Evolutionary conservation across 1,140 invertebrate genomes (phyloP), one percentile per base, ranked within the genome.

Genomic region (Trichogramma pretiosum): DNA sequence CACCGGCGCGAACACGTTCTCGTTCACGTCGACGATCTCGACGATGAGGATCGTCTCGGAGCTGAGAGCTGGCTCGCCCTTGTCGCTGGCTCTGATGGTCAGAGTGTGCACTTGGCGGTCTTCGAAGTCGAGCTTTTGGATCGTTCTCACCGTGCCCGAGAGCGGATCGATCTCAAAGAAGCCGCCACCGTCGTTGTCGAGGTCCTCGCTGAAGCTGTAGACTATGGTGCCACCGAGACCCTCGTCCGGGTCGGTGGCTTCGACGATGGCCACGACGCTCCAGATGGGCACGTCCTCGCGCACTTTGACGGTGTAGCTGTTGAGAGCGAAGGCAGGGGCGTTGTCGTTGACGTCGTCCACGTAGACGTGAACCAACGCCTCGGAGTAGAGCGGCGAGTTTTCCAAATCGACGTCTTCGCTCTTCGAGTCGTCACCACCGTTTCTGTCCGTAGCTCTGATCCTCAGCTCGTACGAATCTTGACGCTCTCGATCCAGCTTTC

Each of bases 301-400:
- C 1, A 93, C 81, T 62, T 90, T 88, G 3, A 92, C 86, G 3
- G 76, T 78, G 61, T 91, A 91, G 30, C 76, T 79, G 13, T 77
- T 56, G 3, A 87, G 66, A 16, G 80, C 79, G 56, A 96, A 97
- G 26, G 71, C 76, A 0, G 93, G 93, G 1, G 85, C 76, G 60
- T 93, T 92, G 67, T 97, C 93, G 62, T 97, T 97, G 18, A 93
- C 82, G 62, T 97, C 93, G 55, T 89, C 83, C 1, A 96, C 81
- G 2, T 78, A 76, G 14, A 95, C 78, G 16, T 87, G 72, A 23
- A 94, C 81, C 2, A 85, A 52, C 2, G 89, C 87, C 48, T 89
- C 86, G 0, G 85, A 81, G 52, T 81, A 80, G 8, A 91, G 69
- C 2, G 77, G 64, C 0, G 73, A 66, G 4, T 71, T 56, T 11